Conservation (phyloP, 2,797 vertebrate species). For the Melanogrammus aeglefinus region DNA sequence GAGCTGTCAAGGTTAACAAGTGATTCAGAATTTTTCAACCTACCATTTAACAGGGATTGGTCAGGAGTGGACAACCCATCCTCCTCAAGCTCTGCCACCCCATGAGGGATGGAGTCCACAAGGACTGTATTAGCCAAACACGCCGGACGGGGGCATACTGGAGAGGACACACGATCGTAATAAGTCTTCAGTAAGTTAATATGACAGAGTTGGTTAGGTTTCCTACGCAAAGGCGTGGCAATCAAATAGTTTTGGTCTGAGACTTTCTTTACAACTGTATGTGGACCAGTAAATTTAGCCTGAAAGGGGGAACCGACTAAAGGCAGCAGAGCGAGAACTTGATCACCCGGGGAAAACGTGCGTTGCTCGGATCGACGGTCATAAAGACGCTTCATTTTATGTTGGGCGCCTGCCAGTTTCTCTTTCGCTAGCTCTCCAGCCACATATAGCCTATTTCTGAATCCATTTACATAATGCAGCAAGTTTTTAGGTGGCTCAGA, state of each 20-base stretch:
- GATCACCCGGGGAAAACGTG: background rate
- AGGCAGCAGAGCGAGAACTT: background rate
- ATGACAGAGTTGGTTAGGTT: no score
- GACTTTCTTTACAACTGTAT: background rate
- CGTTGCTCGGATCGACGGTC: background rate
- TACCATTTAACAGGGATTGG: no score
- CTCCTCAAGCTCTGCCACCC: no score
- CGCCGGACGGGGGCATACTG: no score
- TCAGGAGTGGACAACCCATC: no score
- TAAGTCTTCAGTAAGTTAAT: no score
- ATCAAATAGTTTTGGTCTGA: background rate
- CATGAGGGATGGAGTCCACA: no score
- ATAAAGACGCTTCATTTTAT: background rate
- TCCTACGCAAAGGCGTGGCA: background rate
- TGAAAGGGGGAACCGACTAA: background rate
- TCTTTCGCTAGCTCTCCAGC: background rate
- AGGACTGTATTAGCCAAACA: no score
- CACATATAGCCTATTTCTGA: conserved; percentile 9
- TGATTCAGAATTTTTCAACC: no score
- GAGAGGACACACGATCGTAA: no score
- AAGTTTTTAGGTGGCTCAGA: background rate
- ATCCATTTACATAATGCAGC: conserved; percentile 14
- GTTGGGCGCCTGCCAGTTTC: background rate
- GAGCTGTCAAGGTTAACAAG: no score
- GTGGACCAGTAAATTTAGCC: background rate